A percentile compares a stretch with the other conserved stretches of the same genome.
phyloP scores from a whole-genome alignment of 2,888 invertebrate species.

The Crematogaster levior region DNA sequence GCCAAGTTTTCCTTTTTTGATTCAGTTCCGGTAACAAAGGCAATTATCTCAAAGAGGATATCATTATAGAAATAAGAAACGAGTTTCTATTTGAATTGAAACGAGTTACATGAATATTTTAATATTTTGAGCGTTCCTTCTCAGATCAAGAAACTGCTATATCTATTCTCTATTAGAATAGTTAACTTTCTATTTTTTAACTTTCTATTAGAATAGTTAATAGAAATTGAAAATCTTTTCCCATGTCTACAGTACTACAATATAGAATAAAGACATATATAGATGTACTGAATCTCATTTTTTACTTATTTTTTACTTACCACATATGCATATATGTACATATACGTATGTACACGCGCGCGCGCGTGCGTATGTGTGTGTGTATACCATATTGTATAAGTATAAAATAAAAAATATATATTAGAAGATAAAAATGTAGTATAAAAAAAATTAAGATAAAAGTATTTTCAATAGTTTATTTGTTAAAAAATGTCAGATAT shows the following conservation, averaged over 20 bases:
- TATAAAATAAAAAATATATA: background rate
- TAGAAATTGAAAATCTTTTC: background rate
- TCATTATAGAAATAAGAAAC: constrained; percentile 54
- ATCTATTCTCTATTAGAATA: background rate
- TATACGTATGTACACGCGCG: background rate
- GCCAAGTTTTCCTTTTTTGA: constrained; percentile 13
- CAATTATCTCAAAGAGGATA: constrained; percentile 62
- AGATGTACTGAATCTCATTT: background rate
- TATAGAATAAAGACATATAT: background rate
- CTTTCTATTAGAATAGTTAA: background rate
- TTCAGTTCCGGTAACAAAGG: constrained; percentile 56
- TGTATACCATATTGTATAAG: too few species aligned
- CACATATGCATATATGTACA: background rate
- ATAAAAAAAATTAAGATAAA: background rate
- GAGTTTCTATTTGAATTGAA: constrained; percentile 51
- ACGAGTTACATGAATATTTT: constrained; percentile 7
- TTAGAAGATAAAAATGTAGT: background rate
- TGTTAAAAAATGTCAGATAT: background rate
- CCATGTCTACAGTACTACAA: background rate
- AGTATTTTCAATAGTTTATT: background rate
- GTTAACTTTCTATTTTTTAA: background rate
- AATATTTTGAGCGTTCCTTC: constrained; percentile 39
- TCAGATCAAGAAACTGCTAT: background rate
- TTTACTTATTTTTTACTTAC: background rate
- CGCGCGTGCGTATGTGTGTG: background rate